Evolutionary conservation across 2,797 vertebrate species (phyloP).

Genomic region (Pempheris klunzingeri): DNA sequence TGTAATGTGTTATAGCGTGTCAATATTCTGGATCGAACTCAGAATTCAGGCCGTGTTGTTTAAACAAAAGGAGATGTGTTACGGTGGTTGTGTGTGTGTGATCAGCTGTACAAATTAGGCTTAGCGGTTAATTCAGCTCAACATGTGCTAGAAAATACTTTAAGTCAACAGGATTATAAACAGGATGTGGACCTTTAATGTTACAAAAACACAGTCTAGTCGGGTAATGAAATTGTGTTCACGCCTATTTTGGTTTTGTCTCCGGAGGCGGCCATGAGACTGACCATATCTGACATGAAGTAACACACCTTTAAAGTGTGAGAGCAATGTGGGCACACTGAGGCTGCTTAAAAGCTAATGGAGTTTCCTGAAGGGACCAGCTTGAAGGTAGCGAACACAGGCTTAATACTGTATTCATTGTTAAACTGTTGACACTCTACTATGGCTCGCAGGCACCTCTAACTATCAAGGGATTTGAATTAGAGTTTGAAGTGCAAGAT

Average conservation of each 20-base stretch:
- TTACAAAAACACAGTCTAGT: slow-evolving; percentile 39
- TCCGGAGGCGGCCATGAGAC: slow-evolving; percentile 28
- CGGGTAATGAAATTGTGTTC: slow-evolving; percentile 36
- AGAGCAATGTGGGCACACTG: slow-evolving; percentile 30
- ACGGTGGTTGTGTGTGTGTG: not conserved
- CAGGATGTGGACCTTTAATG: slow-evolving; percentile 37
- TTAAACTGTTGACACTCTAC: slow-evolving; percentile 5
- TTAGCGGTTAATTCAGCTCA: slow-evolving; percentile 20
- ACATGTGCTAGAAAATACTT: slow-evolving; percentile 13
- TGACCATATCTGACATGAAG: slow-evolving; percentile 64
- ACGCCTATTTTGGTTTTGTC: slow-evolving; percentile 62
- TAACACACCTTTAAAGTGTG: slow-evolving; percentile 50
- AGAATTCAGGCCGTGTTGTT: not conserved
- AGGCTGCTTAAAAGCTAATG: slow-evolving; percentile 68
- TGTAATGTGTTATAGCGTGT: not conserved
- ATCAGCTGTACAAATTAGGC: slow-evolving; percentile 14
- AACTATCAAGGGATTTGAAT: slow-evolving; percentile 25
- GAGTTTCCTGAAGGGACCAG: slow-evolving; percentile 28
- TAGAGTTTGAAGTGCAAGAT: slow-evolving; percentile 49
- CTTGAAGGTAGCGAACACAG: slow-evolving; percentile 21
- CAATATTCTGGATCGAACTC: not conserved
- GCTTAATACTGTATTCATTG: slow-evolving; percentile 30
- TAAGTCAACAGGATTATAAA: slow-evolving; percentile 40
- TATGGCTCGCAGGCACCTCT: not conserved
- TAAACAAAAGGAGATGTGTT: not conserved